Percentiles rank a stretch among this genome's conserved stretches.
Evolutionary conservation across 2,797 vertebrate species (phyloP).

Genomic region (Bovichtus diacanthus): DNA sequence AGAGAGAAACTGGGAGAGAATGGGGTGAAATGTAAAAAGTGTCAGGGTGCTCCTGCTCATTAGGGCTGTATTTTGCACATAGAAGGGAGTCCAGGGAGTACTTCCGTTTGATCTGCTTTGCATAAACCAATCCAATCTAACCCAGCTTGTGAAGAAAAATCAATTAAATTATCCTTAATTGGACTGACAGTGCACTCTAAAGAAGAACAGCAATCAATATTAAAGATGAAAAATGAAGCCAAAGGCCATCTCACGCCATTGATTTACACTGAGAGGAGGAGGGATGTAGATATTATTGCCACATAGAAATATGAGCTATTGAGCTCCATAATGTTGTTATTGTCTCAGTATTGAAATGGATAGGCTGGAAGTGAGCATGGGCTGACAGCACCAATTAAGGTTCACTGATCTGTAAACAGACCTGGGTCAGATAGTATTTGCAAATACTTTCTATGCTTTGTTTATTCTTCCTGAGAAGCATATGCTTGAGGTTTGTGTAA

Average conservation of each 20-base stretch:
- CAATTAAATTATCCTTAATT: constrained; percentile 86
- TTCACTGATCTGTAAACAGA: constrained; percentile 72
- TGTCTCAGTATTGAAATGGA: constrained; percentile 74
- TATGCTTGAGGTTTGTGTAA: constrained; percentile 8
- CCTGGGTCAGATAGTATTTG: constrained; percentile 59
- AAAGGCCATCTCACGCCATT: constrained; percentile 81
- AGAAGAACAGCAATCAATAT: constrained; percentile 83
- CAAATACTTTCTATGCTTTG: constrained; percentile 54
- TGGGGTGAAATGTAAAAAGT: constrained; percentile 36
- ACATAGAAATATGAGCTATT: constrained; percentile 77
- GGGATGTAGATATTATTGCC: constrained; percentile 76
- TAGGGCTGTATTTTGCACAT: constrained; percentile 81
- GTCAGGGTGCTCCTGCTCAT: constrained; percentile 72
- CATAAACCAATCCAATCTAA: constrained; percentile 85
- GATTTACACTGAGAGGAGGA: constrained; percentile 78
- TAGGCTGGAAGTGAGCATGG: constrained; percentile 59
- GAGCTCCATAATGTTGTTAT: constrained; percentile 76
- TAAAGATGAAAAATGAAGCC: constrained; percentile 86
- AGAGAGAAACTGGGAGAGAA: constrained; percentile 27
- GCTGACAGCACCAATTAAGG: constrained; percentile 74
- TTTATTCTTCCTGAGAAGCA: constrained; percentile 49
- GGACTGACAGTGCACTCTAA: constrained; percentile 84
- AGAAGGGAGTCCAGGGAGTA: constrained; percentile 77
- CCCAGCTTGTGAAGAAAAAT: constrained; percentile 82
- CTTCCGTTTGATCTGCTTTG: constrained; percentile 84